Evolutionary conservation across 2,797 vertebrate species (phyloP).

Genomic region (Onychomys arenicola): DNA sequence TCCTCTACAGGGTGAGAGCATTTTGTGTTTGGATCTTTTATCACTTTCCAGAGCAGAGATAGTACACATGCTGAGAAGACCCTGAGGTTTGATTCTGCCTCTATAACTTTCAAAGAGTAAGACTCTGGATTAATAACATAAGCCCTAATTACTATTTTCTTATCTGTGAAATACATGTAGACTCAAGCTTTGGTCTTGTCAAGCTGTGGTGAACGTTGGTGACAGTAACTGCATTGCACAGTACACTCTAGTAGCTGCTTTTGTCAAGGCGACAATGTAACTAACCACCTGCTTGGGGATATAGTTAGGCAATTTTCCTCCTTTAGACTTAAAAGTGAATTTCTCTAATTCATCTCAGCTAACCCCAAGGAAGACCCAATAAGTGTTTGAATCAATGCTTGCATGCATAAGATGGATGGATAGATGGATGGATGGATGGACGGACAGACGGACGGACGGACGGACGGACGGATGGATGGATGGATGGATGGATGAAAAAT

Average conservation of each 20-base stretch:
- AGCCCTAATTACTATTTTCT: background rate
- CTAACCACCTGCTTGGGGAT: background rate
- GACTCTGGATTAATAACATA: background rate
- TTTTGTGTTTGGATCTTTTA: background rate
- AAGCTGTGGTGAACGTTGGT: background rate
- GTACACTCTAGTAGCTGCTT: background rate
- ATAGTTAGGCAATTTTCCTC: background rate
- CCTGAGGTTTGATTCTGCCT: background rate
- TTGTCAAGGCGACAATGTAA: background rate
- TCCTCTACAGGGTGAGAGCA: background rate
- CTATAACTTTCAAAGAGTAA: background rate
- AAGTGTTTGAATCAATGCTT: background rate
- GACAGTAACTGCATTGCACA: background rate
- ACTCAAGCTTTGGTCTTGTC: background rate
- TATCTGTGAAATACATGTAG: background rate
- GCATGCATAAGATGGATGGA: background rate
- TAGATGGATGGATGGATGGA: background rate
- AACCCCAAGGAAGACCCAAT: background rate
- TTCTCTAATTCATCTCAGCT: background rate
- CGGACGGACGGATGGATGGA: background rate
- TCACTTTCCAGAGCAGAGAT: background rate
- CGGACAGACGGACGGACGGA: background rate
- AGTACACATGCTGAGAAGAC: background rate
- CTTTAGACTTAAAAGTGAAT: background rate
- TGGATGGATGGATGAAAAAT: background rate